Conservation (phyloP, 2,888 invertebrate genomes). For the Cenopis cana region DNA sequence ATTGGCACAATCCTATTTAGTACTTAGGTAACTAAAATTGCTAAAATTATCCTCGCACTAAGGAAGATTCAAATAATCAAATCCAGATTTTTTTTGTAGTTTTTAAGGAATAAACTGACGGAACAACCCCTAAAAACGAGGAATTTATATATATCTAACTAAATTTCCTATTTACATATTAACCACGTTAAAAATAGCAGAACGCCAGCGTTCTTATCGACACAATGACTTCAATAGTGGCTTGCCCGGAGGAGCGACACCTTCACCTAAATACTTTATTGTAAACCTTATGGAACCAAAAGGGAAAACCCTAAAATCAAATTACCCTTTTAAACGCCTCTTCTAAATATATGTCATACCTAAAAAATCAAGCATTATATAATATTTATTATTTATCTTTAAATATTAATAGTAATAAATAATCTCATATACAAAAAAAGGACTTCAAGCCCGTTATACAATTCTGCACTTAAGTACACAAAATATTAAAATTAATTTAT, state of each 20-base stretch:
- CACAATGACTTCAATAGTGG: neutral
- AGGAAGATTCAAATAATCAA: slow-evolving; percentile 2
- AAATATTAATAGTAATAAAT: slow-evolving; percentile 34
- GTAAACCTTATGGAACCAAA: slow-evolving; percentile 15
- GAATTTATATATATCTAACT: slow-evolving; percentile 24
- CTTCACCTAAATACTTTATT: neutral
- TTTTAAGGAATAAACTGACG: slow-evolving; percentile 18
- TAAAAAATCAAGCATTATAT: slow-evolving; percentile 22
- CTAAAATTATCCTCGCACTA: neutral
- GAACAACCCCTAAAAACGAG: slow-evolving; percentile 12
- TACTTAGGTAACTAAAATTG: slow-evolving; percentile 7
- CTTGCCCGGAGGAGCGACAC: too few relatives aligned
- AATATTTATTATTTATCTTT: slow-evolving; percentile 19
- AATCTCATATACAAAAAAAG: slow-evolving; percentile 35
- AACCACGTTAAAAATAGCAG: slow-evolving; percentile 26
- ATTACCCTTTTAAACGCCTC: slow-evolving; percentile 9
- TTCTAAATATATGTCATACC: slow-evolving; percentile 19
- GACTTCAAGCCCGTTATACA: slow-evolving; percentile 39
- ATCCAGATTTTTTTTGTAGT: neutral
- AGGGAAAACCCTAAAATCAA: slow-evolving; percentile 12
- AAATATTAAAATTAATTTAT: slow-evolving; percentile 40
- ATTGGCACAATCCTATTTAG: slow-evolving; percentile 26
- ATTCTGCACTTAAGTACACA: slow-evolving; percentile 30
- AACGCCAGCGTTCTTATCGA: slow-evolving; percentile 36
- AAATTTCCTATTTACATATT: slow-evolving; percentile 26